Evolutionary conservation across 2,113 vertebrate genomes (phyloP).

Genomic region (Protobothrops mucrosquamatus): DNA sequence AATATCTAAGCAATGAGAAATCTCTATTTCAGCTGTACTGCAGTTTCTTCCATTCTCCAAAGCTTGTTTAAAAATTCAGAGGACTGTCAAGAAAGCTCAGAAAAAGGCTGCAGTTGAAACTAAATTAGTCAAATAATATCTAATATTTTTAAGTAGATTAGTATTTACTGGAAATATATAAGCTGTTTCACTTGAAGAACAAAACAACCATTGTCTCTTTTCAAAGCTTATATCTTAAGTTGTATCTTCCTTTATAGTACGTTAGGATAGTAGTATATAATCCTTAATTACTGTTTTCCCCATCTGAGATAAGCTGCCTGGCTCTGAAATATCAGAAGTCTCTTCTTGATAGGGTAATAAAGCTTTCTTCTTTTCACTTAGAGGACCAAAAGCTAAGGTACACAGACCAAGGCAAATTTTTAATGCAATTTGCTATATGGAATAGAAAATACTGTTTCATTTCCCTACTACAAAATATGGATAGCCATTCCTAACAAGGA

Average conservation of each 20-base stretch:
- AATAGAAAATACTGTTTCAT: not conserved
- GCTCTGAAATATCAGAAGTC: not conserved
- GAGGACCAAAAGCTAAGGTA: not conserved
- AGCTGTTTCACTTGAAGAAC: not conserved
- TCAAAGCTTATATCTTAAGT: not conserved
- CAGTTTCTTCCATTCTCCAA: not conserved
- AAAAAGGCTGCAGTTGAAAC: not conserved
- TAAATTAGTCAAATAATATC: not conserved
- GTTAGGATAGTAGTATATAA: not conserved
- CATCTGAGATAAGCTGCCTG: not conserved
- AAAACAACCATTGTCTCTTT: not conserved
- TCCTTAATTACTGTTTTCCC: not conserved
- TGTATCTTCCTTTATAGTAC: not conserved
- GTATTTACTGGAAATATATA: not conserved
- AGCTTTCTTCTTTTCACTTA: not conserved
- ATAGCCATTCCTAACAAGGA: not conserved
- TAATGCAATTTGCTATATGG: not conserved
- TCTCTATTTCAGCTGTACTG: not conserved
- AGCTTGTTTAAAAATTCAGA: not conserved
- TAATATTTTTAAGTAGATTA: not conserved
- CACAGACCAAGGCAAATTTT: not conserved
- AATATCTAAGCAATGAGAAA: not conserved
- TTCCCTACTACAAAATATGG: not conserved
- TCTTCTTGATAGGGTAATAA: not conserved
- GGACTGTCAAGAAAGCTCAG: not conserved